Evolutionary conservation across 2,797 vertebrate species (phyloP).

Genomic region (Lithobates pipiens): DNA sequence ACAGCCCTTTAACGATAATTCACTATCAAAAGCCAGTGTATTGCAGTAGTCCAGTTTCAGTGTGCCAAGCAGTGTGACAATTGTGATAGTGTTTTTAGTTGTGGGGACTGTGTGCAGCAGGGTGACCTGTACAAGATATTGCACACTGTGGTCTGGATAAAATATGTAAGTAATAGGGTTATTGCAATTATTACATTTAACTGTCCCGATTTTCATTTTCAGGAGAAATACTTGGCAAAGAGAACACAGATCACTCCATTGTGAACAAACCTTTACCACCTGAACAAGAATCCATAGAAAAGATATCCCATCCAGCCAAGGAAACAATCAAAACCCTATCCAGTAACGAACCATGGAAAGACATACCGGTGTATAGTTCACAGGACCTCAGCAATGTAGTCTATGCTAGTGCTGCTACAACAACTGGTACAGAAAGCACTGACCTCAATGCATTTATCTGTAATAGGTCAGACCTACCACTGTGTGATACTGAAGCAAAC

Average conservation of each 20-base stretch:
- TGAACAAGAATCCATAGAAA: background rate
- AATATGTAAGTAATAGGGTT: too few species aligned
- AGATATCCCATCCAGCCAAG: background rate
- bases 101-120: too few species aligned
- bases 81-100: too few species aligned
- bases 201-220: background rate
- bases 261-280: background rate
- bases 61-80: too few species aligned
- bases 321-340: background rate
- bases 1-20: too few species aligned
- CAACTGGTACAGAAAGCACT: background rate
- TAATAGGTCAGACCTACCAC: constrained; percentile 2
- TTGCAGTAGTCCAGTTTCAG: too few species aligned
- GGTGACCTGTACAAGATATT: too few species aligned
- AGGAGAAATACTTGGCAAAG: background rate
- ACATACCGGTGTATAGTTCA: background rate
- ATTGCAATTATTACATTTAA: too few species aligned
- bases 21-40: too few species aligned
- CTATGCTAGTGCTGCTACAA: background rate
- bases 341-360: background rate
- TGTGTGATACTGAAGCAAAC: constrained; percentile 15
- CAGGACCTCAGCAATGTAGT: constrained; percentile 4
- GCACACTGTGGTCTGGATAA: too few species aligned
- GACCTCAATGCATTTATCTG: constrained; percentile 5
- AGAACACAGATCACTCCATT: background rate